Evolutionary conservation across 2,797 vertebrate species (phyloP).

Genomic region (Hyperoplus lanceolatus): DNA sequence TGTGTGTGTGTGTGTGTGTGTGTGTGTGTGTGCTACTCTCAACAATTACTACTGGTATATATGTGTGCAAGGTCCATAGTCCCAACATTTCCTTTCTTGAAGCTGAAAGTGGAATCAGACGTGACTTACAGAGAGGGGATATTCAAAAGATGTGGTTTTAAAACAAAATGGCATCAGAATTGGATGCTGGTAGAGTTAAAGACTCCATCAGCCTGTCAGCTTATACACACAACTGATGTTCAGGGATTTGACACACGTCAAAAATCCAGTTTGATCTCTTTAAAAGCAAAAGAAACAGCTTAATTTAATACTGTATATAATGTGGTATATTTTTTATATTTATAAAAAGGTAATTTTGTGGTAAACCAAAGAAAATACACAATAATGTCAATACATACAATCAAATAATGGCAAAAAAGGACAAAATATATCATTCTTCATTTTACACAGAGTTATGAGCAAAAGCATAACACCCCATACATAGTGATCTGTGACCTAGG

Average conservation of each 20-base stretch:
- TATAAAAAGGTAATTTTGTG: slow-evolving; percentile 80
- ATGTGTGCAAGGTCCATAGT: slow-evolving; percentile 20
- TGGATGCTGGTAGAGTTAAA: slow-evolving; percentile 61
- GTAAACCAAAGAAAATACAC: slow-evolving; percentile 85
- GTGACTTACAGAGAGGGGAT: slow-evolving; percentile 17
- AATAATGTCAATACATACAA: slow-evolving; percentile 87
- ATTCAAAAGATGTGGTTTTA: slow-evolving; percentile 21
- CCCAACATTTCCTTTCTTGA: slow-evolving; percentile 37
- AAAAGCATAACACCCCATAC: slow-evolving; percentile 86
- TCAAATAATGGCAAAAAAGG: slow-evolving; percentile 78
- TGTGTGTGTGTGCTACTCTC: slow-evolving; percentile 14
- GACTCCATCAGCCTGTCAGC: slow-evolving; percentile 68
- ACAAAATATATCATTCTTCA: slow-evolving; percentile 90
- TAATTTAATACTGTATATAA: slow-evolving; percentile 87
- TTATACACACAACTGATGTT: slow-evolving; percentile 73
- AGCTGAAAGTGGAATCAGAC: slow-evolving; percentile 6
- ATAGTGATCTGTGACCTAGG: slow-evolving; percentile 92
- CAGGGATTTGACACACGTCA: slow-evolving; percentile 77
- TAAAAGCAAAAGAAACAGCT: slow-evolving; percentile 73
- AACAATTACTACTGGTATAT: background rate
- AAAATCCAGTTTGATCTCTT: slow-evolving; percentile 86
- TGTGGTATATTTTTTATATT: slow-evolving; percentile 78
- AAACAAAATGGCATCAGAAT: slow-evolving; percentile 80
- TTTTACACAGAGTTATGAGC: slow-evolving; percentile 87
- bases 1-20: background rate